Percentiles rank a stretch among this genome's conserved stretches.
phyloP scores from a whole-genome alignment of 2,888 invertebrate genomes.

The Galerucella pusilla region DNA sequence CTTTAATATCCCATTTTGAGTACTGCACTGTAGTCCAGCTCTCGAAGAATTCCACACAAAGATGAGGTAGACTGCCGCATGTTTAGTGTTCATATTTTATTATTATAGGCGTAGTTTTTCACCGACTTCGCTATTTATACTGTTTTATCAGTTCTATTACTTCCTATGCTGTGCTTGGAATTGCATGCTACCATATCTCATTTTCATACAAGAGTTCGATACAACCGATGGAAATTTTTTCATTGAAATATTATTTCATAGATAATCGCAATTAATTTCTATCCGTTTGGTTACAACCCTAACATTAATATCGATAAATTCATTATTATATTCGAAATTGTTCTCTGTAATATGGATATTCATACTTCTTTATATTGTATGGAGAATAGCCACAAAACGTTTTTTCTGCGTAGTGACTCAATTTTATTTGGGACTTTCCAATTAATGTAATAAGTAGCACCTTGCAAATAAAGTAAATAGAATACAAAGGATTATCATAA shows the following conservation, averaged over 20 bases:
- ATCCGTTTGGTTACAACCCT: neutral
- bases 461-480: too few species aligned
- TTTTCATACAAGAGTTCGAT: constrained; percentile 39
- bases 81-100: constrained; percentile 56
- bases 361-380: too few species aligned
- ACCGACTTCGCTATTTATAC: constrained; percentile 50
- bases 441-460: too few species aligned
- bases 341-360: neutral
- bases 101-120: constrained; percentile 54
- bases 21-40: neutral
- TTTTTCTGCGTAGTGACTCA: too few species aligned
- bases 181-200: constrained; percentile 42
- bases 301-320: neutral
- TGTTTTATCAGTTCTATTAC: constrained; percentile 55
- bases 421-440: too few species aligned
- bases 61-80: constrained; percentile 49
- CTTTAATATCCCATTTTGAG: neutral
- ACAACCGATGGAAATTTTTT: neutral
- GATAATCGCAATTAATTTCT: neutral
- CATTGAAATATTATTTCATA: neutral
- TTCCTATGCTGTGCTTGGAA: constrained; percentile 47
- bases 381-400: too few species aligned
- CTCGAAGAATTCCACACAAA: constrained; percentile 24
- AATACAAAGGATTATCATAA: too few species aligned
- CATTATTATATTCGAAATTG: neutral